phyloP scores from a whole-genome alignment of 2,797 vertebrate species.

The Pipistrellus nathusii region DNA sequence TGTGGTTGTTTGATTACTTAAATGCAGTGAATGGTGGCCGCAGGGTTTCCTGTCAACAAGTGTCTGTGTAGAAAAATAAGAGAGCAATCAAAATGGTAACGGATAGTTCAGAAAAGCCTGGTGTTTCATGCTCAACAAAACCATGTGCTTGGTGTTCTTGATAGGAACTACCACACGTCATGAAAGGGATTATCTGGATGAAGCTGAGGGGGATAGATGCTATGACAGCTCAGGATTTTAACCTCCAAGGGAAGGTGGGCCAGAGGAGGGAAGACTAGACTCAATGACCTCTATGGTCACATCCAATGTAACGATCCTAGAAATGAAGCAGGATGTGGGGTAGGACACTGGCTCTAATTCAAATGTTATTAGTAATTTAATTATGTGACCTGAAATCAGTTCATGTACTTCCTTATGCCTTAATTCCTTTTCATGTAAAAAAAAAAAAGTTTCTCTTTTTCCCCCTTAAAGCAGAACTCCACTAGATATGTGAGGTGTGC shows the following conservation, averaged over 20 bases:
- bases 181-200: background rate
- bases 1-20: slow-evolving; percentile 77
- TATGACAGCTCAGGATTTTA: background rate
- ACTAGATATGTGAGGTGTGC: background rate
- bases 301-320: background rate
- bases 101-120: slow-evolving; percentile 38
- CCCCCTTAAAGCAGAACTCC: background rate
- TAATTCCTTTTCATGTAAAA: slow-evolving; percentile 23
- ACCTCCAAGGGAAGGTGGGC: background rate
- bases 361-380: background rate
- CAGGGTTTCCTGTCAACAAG: slow-evolving; percentile 75
- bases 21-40: slow-evolving; percentile 65
- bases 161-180: background rate
- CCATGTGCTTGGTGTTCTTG: slow-evolving; percentile 39
- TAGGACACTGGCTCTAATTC: background rate
- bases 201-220: background rate
- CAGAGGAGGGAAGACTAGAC: background rate
- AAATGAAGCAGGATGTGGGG: background rate
- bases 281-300: background rate
- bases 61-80: slow-evolving; percentile 70
- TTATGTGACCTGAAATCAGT: background rate
- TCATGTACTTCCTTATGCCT: slow-evolving; percentile 1
- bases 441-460: background rate
- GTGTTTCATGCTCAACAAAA: slow-evolving; percentile 38
- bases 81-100: slow-evolving; percentile 67